A percentile compares a stretch with the other conserved stretches of the same genome.
These are phyloP conservation scores for Arothron firmamentum DNA, from an alignment of 2,113 vertebrate genomes.

Conservation along the genomic window DNA sequence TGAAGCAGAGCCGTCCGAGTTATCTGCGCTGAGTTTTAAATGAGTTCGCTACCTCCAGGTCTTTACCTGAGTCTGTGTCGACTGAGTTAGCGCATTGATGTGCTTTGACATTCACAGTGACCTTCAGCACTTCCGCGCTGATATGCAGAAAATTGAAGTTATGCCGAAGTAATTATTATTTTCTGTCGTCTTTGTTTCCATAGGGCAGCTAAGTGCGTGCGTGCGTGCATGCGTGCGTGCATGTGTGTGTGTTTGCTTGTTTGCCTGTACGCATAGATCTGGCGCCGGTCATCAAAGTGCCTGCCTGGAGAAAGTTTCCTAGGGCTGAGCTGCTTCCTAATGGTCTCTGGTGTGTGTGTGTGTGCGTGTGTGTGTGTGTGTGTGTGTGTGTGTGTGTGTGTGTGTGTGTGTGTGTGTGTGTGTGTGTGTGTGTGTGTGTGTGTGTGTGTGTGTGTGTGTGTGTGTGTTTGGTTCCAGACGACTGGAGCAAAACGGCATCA, in stretches of 20 bases:
- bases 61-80: too few relatives aligned
- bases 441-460: constrained; percentile 70
- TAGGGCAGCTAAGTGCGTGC: too few relatives aligned
- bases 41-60: too few relatives aligned
- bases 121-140: too few relatives aligned
- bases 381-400: constrained; percentile 69
- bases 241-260: constrained; percentile 6
- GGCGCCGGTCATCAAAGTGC: constrained; percentile 52
- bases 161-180: too few relatives aligned
- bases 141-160: too few relatives aligned
- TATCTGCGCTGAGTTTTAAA: too few relatives aligned
- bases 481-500: constrained; percentile 98
- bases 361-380: constrained; percentile 70
- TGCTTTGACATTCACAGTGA: too few relatives aligned
- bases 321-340: constrained; percentile 37
- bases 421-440: constrained; percentile 70
- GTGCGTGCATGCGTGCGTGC: too few relatives aligned
- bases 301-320: constrained; percentile 48
- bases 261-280: constrained; percentile 26
- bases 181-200: too few relatives aligned
- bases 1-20: too few relatives aligned
- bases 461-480: constrained; percentile 81
- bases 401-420: constrained; percentile 69
- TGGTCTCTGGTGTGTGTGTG: constrained; percentile 66
- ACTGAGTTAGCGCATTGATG: too few relatives aligned